Conservation (phyloP, 2,888 invertebrate species). For the Crepidodera aurea region DNA sequence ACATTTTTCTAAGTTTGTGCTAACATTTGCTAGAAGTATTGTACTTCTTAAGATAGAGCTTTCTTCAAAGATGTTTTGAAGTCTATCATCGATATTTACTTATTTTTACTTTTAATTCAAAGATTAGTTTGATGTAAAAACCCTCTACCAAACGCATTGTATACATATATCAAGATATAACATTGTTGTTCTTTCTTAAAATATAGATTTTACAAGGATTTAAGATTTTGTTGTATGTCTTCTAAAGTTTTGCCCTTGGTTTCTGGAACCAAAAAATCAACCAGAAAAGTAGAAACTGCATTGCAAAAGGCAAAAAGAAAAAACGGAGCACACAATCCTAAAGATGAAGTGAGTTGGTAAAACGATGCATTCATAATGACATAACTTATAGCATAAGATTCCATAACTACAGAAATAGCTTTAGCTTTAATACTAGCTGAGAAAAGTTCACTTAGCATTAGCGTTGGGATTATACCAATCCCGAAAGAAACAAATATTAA, state of each 20-base stretch:
- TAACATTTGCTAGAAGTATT: too few relatives aligned
- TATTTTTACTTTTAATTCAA: too few relatives aligned
- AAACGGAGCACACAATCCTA: slow-evolving; percentile 54
- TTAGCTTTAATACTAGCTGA: slow-evolving; percentile 53
- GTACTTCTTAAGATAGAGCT: too few relatives aligned
- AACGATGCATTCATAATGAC: slow-evolving; percentile 50
- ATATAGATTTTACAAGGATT: too few relatives aligned
- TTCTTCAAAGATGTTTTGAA: too few relatives aligned
- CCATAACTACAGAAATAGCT: slow-evolving; percentile 48
- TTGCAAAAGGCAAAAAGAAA: slow-evolving; percentile 49
- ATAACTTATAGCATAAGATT: slow-evolving; percentile 46
- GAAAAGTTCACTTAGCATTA: slow-evolving; percentile 53
- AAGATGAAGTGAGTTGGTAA: slow-evolving; percentile 47
- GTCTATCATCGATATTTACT: too few relatives aligned
- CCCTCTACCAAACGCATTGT: too few relatives aligned
- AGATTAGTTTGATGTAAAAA: too few relatives aligned
- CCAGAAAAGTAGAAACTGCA: slow-evolving; percentile 46
- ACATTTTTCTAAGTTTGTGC: too few relatives aligned
- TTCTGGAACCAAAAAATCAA: slow-evolving; percentile 54
- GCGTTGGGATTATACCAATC: slow-evolving; percentile 50
- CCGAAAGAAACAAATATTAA: slow-evolving; percentile 48
- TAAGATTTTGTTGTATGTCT: slow-evolving; percentile 53
- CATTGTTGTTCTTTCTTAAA: too few relatives aligned
- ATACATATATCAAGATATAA: too few relatives aligned
- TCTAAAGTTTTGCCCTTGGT: slow-evolving; percentile 57